Conservation (phyloP, 2,113 vertebrate genomes). For the Zapus hudsonius region DNA sequence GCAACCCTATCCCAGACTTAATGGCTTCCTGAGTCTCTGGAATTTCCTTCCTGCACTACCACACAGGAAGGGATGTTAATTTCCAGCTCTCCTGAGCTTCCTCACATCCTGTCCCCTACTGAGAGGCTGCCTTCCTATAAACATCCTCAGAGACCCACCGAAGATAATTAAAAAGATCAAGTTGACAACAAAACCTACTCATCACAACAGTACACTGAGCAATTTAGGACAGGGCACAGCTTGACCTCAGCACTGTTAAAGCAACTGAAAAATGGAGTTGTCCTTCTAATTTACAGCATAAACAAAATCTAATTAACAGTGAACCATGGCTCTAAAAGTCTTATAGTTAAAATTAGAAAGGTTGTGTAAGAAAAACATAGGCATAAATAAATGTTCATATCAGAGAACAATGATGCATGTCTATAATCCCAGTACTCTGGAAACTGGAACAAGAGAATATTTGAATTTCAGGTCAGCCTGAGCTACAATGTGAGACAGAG, state of each 20-base stretch:
- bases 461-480: neutral
- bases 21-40: no score
- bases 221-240: no score
- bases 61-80: no score
- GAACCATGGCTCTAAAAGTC: neutral
- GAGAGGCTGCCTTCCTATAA: no score
- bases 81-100: no score
- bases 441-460: neutral
- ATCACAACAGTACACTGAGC: no score
- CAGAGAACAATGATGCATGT: neutral
- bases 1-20: no score
- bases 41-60: no score
- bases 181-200: no score
- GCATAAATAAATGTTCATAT: neutral
- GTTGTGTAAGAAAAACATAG: neutral
- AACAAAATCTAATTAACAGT: neutral
- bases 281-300: neutral
- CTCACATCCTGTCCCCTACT: no score
- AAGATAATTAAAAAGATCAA: no score
- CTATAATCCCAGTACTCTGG: neutral
- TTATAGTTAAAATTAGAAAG: neutral
- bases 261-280: neutral
- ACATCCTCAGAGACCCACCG: no score
- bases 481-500: neutral
- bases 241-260: neutral